Percentiles rank a stretch among this genome's conserved stretches.
Evolutionary conservation across 2,888 invertebrate genomes (phyloP).

Genomic region (Tipula lateralis): DNA sequence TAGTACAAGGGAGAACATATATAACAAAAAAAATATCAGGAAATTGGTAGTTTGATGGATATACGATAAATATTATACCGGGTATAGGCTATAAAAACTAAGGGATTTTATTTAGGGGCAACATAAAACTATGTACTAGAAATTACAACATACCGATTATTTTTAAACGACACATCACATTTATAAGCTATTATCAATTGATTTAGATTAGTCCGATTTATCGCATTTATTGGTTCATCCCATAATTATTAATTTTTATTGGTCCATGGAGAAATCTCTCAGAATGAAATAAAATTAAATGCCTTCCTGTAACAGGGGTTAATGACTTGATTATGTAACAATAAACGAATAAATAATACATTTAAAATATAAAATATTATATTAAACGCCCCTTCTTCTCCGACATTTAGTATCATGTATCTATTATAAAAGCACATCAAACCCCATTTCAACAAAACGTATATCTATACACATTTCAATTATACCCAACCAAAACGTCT

Average conservation of each 20-base stretch:
- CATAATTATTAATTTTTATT: too few species aligned
- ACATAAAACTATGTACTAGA: neutral
- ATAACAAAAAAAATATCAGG: neutral
- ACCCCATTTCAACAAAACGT: neutral
- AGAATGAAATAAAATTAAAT: too few species aligned
- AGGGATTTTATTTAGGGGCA: neutral
- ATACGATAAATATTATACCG: neutral
- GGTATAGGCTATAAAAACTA: neutral
- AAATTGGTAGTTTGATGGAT: constrained; percentile 9
- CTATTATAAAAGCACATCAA: neutral
- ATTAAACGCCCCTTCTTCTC: neutral
- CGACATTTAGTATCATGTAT: neutral
- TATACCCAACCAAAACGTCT: neutral
- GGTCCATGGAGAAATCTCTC: too few species aligned
- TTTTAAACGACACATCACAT: neutral
- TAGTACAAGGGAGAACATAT: neutral
- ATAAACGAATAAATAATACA: neutral
- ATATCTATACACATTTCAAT: neutral
- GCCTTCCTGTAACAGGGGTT: too few species aligned
- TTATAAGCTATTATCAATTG: neutral
- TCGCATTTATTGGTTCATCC: neutral
- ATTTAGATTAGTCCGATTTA: neutral
- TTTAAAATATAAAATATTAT: neutral
- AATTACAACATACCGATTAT: neutral
- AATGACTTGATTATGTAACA: neutral